phyloP scores from a whole-genome alignment of 1,140 invertebrate genomes.

The Meteorus sp. region DNA sequence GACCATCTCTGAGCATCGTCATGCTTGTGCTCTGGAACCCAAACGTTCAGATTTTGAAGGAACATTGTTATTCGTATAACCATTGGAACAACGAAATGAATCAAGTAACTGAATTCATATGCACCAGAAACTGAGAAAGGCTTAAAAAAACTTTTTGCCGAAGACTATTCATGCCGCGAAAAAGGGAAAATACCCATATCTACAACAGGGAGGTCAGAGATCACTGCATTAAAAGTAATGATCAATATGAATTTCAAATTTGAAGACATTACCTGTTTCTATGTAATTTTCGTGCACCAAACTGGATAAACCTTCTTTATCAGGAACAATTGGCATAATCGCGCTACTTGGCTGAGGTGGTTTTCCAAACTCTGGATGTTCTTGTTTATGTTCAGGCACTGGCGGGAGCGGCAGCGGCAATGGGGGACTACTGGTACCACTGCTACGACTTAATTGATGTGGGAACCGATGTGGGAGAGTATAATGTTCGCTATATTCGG shows the following conservation, averaged over 20 bases:
- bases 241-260: not conserved
- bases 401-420: slow-evolving; percentile 80
- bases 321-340: slow-evolving; percentile 80
- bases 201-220: too few relatives aligned
- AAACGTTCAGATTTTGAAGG: too few relatives aligned
- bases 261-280: slow-evolving; percentile 80
- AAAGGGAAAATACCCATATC: too few relatives aligned
- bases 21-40: too few relatives aligned
- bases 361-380: slow-evolving; percentile 73
- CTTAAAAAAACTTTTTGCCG: too few relatives aligned
- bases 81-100: too few relatives aligned
- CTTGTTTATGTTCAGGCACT: slow-evolving; percentile 64
- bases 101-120: too few relatives aligned
- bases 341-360: slow-evolving; percentile 59
- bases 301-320: slow-evolving; percentile 81
- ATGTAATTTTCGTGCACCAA: slow-evolving; percentile 95
- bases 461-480: slow-evolving; percentile 63
- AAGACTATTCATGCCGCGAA: too few relatives aligned
- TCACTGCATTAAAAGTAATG: not conserved
- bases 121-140: too few relatives aligned
- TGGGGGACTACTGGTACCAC: slow-evolving; percentile 66
- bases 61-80: too few relatives aligned
- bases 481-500: slow-evolving; percentile 61
- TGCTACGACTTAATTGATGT: slow-evolving; percentile 65
- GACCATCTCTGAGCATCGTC: too few relatives aligned